Conservation (phyloP, 2,888 invertebrate species). For the Xanthostigma xanthostigma region DNA sequence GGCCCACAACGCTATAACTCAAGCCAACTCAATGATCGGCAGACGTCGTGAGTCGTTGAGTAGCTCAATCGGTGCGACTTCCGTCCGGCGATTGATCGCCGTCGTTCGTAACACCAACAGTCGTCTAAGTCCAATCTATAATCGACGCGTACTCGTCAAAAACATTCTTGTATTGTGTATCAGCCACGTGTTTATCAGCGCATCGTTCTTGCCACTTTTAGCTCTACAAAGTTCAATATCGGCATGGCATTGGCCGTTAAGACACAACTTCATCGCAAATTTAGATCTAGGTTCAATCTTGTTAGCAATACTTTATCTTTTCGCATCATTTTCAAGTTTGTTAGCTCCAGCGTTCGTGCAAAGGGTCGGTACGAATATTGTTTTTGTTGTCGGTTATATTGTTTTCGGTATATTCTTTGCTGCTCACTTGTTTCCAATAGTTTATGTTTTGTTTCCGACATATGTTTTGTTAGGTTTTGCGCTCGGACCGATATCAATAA, state of each 20-base stretch:
- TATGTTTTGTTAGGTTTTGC: constrained; percentile 40
- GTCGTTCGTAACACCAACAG: constrained; percentile 26
- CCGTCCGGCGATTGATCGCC: constrained; percentile 57
- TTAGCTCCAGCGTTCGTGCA: constrained; percentile 35
- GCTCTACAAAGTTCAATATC: constrained; percentile 37
- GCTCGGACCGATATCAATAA: constrained; percentile 28
- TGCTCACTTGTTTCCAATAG: constrained; percentile 40
- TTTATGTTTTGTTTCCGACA: constrained; percentile 35
- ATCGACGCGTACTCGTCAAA: constrained; percentile 30
- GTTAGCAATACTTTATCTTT: constrained; percentile 41
- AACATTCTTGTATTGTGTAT: constrained; percentile 39
- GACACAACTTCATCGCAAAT: constrained; percentile 11
- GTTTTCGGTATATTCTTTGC: constrained; percentile 42
- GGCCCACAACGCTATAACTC: constrained; percentile 20
- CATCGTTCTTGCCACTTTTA: constrained; percentile 45
- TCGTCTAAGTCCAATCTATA: constrained; percentile 30
- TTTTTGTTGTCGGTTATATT: constrained; percentile 33
- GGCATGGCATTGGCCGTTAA: constrained; percentile 28
- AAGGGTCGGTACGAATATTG: constrained; percentile 33
- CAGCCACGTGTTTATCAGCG: constrained; percentile 45
- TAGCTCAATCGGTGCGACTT: constrained; percentile 61
- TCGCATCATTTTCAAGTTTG: constrained; percentile 41
- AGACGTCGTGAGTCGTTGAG: constrained; percentile 48
- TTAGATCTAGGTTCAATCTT: constrained; percentile 39
- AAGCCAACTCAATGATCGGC: constrained; percentile 21